A percentile compares a stretch with the other conserved stretches of the same genome.
Evolutionary conservation across 2,113 vertebrate species (phyloP).

Genomic region (Forbesichthys agassizii): DNA sequence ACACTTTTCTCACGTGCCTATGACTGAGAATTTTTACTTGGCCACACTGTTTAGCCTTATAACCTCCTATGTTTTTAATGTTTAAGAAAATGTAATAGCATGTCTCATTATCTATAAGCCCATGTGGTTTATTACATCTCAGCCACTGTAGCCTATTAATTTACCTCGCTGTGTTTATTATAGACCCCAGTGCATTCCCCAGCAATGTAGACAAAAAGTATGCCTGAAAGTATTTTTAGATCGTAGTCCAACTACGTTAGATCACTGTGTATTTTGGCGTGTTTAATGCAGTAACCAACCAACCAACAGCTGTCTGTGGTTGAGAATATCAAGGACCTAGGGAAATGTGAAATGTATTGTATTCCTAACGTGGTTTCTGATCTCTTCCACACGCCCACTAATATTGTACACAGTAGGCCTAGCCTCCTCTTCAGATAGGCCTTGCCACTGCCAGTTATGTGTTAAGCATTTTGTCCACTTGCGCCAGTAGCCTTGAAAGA

Average conservation of each 20-base stretch:
- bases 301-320: constrained; percentile 36
- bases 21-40: too few species aligned
- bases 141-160: neutral
- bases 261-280: constrained; percentile 15
- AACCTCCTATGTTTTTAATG: too few species aligned
- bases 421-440: too few species aligned
- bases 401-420: too few species aligned
- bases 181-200: neutral
- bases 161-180: neutral
- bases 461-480: neutral
- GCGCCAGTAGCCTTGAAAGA: neutral
- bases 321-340: constrained; percentile 5
- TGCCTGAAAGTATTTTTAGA: neutral
- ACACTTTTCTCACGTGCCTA: too few species aligned
- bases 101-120: too few species aligned
- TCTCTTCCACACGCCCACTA: constrained; percentile 3
- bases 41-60: too few species aligned
- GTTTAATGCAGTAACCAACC: neutral
- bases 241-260: constrained; percentile 9
- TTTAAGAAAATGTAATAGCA: too few species aligned
- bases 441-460: neutral
- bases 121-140: neutral
- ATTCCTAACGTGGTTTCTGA: constrained; percentile 10
- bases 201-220: neutral
- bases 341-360: constrained; percentile 2